phyloP scores from a whole-genome alignment of 2,113 vertebrate genomes.

The Spea multiplicata region DNA sequence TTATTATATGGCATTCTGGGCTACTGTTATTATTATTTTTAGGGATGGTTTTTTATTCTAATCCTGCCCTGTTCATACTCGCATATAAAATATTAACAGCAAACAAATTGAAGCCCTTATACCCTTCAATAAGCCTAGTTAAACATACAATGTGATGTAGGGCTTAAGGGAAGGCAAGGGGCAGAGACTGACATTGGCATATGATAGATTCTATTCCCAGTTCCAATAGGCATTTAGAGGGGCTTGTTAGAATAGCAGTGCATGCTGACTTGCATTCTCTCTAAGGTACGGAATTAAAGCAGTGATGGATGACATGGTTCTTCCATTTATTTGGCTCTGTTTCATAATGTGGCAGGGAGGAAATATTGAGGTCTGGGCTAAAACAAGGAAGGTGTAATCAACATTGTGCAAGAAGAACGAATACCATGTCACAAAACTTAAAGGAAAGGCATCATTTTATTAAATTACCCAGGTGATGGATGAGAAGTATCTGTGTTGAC shows the following conservation, averaged over 20 bases:
- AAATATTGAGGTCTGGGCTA: conserved; percentile 35
- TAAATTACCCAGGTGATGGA: conserved; percentile 30
- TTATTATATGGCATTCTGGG: too few relatives aligned
- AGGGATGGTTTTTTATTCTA: too few relatives aligned
- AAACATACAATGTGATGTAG: neutral
- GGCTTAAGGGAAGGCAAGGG: conserved; percentile 44
- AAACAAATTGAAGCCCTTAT: neutral
- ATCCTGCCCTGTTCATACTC: too few relatives aligned
- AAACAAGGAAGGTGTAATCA: conserved; percentile 48
- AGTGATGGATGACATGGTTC: conserved; percentile 57
- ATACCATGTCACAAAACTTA: conserved; percentile 22
- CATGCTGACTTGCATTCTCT: conserved; percentile 35
- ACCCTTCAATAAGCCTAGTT: neutral
- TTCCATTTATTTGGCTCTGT: conserved; percentile 50
- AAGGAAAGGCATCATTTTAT: conserved; percentile 46
- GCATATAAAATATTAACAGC: neutral
- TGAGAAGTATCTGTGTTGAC: conserved; percentile 1
- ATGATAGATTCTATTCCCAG: conserved; percentile 36
- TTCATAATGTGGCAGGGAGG: conserved; percentile 44
- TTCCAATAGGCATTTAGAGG: conserved; percentile 3
- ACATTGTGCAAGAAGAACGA: conserved; percentile 48
- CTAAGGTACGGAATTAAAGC: conserved; percentile 53
- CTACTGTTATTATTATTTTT: too few relatives aligned
- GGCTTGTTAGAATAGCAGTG: conserved; percentile 24
- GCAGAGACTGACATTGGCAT: conserved; percentile 6